Evolutionary conservation across 2,113 vertebrate genomes (phyloP).

Genomic region (Barbus barbus): DNA sequence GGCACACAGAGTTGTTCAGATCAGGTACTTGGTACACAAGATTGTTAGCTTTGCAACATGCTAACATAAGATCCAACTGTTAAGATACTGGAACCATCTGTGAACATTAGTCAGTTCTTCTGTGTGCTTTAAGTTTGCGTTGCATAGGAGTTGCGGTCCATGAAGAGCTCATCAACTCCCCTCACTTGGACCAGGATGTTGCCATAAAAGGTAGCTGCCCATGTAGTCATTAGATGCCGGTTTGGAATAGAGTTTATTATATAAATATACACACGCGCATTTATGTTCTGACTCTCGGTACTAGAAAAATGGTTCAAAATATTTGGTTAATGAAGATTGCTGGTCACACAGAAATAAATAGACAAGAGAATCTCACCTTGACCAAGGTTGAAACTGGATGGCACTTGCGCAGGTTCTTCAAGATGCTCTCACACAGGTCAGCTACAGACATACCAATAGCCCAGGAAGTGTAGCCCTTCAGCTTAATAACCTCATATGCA

Average conservation of each 20-base stretch:
- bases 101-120: not conserved
- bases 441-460: too few relatives aligned
- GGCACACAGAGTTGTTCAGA: not conserved
- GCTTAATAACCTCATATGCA: too few relatives aligned
- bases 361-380: too few relatives aligned
- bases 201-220: not conserved
- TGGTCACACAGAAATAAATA: too few relatives aligned
- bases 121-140: not conserved
- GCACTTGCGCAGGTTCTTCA: too few relatives aligned
- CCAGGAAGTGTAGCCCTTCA: too few relatives aligned
- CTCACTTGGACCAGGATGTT: not conserved
- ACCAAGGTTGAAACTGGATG: too few relatives aligned
- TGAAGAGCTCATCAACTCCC: not conserved
- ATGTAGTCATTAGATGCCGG: not conserved
- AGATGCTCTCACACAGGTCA: too few relatives aligned
- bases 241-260: not conserved
- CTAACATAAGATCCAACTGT: not conserved
- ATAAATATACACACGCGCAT: too few relatives aligned
- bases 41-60: not conserved
- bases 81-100: not conserved
- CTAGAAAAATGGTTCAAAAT: not conserved
- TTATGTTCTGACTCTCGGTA: not conserved
- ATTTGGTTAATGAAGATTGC: too few relatives aligned
- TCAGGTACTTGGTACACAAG: not conserved
- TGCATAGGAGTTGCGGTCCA: not conserved